phyloP scores from a whole-genome alignment of 2,113 vertebrate genomes.

The Phaethornis superciliosus region DNA sequence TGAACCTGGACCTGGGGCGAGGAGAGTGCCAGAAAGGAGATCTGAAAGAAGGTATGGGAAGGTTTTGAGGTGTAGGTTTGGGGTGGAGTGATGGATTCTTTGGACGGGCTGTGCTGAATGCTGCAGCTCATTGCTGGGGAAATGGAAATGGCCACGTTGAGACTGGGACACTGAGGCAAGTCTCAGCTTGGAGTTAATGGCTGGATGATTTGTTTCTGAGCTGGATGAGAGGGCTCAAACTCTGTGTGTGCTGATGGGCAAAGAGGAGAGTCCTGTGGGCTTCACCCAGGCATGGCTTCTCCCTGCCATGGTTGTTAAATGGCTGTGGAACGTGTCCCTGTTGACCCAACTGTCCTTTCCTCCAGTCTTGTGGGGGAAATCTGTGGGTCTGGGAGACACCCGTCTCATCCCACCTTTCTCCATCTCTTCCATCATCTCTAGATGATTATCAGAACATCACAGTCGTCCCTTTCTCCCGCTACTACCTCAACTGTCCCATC shows the following conservation, averaged over 20 bases:
- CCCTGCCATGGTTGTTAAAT: background rate
- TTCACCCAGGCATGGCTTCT: fast-evolving
- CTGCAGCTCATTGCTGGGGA: background rate
- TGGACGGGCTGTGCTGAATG: background rate
- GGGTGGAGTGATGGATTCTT: background rate
- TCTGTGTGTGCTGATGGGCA: background rate
- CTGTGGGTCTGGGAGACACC: fast-evolving
- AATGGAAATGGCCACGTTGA: background rate
- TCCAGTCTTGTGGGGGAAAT: background rate
- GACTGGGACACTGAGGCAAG: background rate
- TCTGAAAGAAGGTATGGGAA: background rate
- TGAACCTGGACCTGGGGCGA: background rate
- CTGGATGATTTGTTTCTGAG: background rate
- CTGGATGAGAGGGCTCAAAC: background rate
- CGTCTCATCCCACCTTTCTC: background rate
- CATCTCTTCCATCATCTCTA: background rate
- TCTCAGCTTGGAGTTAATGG: background rate
- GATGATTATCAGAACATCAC: slow-evolving; percentile 40
- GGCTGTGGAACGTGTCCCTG: fast-evolving
- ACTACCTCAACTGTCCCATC: slow-evolving; percentile 77
- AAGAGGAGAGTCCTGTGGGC: background rate
- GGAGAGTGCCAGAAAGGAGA: background rate
- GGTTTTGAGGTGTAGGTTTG: background rate
- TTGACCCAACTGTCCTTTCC: fast-evolving
- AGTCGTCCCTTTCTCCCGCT: slow-evolving; percentile 71